These are phyloP conservation scores for Nesoenas mayeri DNA, from an alignment of 2,113 vertebrate species.

Conservation along the genomic window DNA sequence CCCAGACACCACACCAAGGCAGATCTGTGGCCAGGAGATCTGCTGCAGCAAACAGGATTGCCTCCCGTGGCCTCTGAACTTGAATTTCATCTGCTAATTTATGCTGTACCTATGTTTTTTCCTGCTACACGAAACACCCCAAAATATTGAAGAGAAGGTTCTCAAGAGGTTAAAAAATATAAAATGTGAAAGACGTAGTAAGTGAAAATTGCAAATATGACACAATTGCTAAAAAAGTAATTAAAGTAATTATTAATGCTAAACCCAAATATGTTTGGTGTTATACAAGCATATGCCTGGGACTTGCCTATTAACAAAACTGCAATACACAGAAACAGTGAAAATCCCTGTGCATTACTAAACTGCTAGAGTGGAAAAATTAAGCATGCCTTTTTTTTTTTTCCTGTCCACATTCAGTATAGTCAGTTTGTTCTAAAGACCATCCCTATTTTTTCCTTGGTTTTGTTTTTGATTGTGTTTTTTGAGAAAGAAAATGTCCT, in stretches of 20 bases:
- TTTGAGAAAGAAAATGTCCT: background rate
- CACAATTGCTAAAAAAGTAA: conserved; percentile 34
- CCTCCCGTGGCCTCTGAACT: background rate
- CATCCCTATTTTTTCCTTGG: background rate
- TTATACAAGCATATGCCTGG: conserved; percentile 17
- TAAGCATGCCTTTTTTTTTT: background rate
- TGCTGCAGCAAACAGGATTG: background rate
- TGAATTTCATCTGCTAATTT: background rate
- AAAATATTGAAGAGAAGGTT: background rate
- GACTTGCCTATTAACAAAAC: conserved; percentile 41
- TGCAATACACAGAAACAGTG: conserved; percentile 19
- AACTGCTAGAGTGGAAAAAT: conserved; percentile 28
- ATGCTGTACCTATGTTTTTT: background rate
- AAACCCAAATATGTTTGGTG: conserved; percentile 31
- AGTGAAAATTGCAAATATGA: conserved; percentile 36
- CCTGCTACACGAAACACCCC: background rate
- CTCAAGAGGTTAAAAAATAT: conserved; percentile 33
- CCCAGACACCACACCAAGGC: background rate
- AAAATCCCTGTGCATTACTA: conserved; percentile 24
- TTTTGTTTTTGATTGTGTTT: background rate
- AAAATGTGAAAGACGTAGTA: background rate
- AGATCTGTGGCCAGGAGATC: background rate
- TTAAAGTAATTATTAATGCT: conserved; percentile 56
- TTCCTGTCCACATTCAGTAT: background rate
- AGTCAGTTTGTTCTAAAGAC: background rate